Percentiles rank a stretch among this genome's conserved stretches.
Evolutionary conservation across 2,113 vertebrate genomes (phyloP).

Genomic region (Tetrax tetrax): DNA sequence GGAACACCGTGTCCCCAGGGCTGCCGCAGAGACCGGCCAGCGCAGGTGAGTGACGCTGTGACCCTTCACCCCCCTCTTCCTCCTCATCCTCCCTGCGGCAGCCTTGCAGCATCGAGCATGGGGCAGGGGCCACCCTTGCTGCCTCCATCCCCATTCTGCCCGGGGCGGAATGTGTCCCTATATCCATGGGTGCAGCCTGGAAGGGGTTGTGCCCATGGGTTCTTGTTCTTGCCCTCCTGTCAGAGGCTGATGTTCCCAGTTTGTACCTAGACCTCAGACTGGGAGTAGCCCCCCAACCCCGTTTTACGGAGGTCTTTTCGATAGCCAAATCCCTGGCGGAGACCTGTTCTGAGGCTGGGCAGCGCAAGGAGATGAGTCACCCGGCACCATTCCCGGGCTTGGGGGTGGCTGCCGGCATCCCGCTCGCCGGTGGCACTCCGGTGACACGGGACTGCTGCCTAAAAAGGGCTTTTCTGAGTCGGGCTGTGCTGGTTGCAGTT

Average conservation of each 20-base stretch:
- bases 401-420: slow-evolving; percentile 7
- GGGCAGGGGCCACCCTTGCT: too few species aligned
- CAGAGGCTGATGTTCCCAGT: not conserved
- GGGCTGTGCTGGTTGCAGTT: not conserved
- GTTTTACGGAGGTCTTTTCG: not conserved
- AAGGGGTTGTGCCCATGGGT: accelerated
- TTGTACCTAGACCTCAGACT: not conserved
- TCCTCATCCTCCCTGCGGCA: not conserved
- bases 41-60: slow-evolving; percentile 75
- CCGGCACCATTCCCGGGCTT: not conserved
- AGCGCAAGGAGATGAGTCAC: slow-evolving; percentile 7
- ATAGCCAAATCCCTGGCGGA: not conserved
- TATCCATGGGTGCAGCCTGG: not conserved
- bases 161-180: accelerated
- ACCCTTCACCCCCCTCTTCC: accelerated
- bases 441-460: slow-evolving; percentile 35
- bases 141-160: not conserved
- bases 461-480: slow-evolving; percentile 32
- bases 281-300: not conserved
- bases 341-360: not conserved
- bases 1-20: slow-evolving; percentile 91
- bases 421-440: not conserved
- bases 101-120: accelerated
- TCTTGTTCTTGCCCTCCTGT: not conserved
- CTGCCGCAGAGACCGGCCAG: slow-evolving; percentile 94